Base-by-base conservation (phyloP, 2,888 invertebrate genomes). In the Drosophila birchii region DNA sequence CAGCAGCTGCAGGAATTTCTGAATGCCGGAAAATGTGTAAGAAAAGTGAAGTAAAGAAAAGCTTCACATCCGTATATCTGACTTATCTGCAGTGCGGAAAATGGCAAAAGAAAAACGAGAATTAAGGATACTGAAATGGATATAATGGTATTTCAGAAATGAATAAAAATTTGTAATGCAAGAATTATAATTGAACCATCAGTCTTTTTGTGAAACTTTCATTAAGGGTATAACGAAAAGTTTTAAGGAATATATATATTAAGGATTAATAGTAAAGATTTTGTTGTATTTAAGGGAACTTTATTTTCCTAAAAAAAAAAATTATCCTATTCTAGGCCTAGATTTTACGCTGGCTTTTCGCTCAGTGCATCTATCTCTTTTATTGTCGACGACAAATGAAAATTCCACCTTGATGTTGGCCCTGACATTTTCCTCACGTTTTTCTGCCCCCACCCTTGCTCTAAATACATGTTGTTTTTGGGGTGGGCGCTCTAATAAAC, bases 351-450 rank as follows among this genome's bases (percentile, higher is more conserved):
- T 29, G 5, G 11, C 1, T 64, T 66, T 66, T 66, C 29, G 7
- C 36, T 0, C 16, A 66, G 64, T 66, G 73, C 49, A 36, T 29
- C 39, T 62, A 39, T 44, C 55, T 57, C 53, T 68, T 86, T 86
- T 88, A 88, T 84, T 72, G 79, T 78, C 84, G 84, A 76, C 85
- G 76, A 61, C 80, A 89, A 89, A 89, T 89, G 86, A 87, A 89
- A 85, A 89, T 89, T 88, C 88, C 89, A 75, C 56, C 80, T 57
- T 83, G 84, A 82, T 77, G 88, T 55, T 61, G 5, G 4, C 3
- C 34, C 41, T 18, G 58, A 36, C 34, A 26, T 11, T 67, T 47
- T 63, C 36, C 32, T 38, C 39, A 51, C 51, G 29, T 23, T 18
- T 39, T 63, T 29, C 51, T 51, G 9, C 51, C 9, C 49, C 18